A percentile compares a stretch with the other conserved stretches of the same genome.
These are phyloP conservation scores for Caenorhabditis panamensis DNA, from an alignment of 2,888 invertebrate genomes.

Conservation along the genomic window DNA sequence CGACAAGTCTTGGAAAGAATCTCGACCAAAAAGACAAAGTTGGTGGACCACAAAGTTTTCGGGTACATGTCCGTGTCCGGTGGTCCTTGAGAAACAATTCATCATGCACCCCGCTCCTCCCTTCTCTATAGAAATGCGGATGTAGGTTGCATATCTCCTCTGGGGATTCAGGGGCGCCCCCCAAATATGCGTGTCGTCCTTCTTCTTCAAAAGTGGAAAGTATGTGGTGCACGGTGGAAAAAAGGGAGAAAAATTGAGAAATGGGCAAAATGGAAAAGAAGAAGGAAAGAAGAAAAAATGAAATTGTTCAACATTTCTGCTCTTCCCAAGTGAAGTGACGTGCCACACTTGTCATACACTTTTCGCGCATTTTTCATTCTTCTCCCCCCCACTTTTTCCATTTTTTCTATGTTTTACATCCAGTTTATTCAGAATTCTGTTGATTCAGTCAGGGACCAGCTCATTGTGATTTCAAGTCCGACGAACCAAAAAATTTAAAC, in stretches of 20 bases:
- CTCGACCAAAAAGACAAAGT: constrained; percentile 13
- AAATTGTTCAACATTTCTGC: constrained; percentile 54
- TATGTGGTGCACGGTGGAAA: neutral
- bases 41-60: neutral
- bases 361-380: constrained; percentile 53
- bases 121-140: constrained; percentile 22
- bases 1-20: constrained; percentile 1
- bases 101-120: constrained; percentile 32
- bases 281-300: constrained; percentile 32
- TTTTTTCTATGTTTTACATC: constrained; percentile 2
- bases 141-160: constrained; percentile 60
- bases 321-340: constrained; percentile 41
- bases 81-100: constrained; percentile 57
- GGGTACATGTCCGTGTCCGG: constrained; percentile 9
- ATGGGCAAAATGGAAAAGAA: constrained; percentile 11
- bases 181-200: constrained; percentile 47
- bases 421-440: neutral
- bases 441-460: no score
- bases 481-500: no score
- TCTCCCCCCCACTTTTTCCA: constrained; percentile 2
- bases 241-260: constrained; percentile 4
- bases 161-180: constrained; percentile 45
- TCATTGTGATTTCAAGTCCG: no score
- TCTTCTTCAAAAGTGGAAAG: constrained; percentile 19
- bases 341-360: constrained; percentile 57